Evolutionary conservation across 2,888 invertebrate species (phyloP).

Genomic region (Megalurothrips usitatus): DNA sequence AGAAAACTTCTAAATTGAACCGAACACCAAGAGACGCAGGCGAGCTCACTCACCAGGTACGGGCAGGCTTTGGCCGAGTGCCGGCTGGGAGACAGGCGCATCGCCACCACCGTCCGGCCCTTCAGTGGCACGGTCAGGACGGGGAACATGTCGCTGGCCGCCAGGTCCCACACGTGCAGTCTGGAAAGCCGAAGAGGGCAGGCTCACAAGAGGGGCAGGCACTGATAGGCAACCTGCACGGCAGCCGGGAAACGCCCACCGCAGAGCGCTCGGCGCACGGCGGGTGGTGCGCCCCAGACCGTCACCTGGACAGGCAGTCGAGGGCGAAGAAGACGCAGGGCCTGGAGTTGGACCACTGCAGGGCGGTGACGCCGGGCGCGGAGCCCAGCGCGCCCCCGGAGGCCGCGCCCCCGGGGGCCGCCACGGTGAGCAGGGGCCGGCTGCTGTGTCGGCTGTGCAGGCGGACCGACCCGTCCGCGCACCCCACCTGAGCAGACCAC

Average conservation of each 20-base stretch:
- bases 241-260: no score
- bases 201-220: no score
- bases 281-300: no score
- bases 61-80: neutral
- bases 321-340: slow-evolving; percentile 52
- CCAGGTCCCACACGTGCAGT: slow-evolving; percentile 54
- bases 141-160: slow-evolving; percentile 51
- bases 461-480: slow-evolving; percentile 50
- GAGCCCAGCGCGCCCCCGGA: slow-evolving; percentile 35
- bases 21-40: no score
- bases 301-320: slow-evolving; percentile 47
- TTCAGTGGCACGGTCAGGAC: slow-evolving; percentile 45
- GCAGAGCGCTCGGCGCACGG: no score
- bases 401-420: slow-evolving; percentile 35
- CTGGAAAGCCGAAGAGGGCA: slow-evolving; percentile 40
- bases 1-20: neutral
- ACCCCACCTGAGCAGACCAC: slow-evolving; percentile 45
- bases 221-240: no score
- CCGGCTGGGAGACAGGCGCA: slow-evolving; percentile 31
- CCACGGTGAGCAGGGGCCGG: slow-evolving; percentile 45
- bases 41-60: neutral
- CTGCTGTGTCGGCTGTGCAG: slow-evolving; percentile 49
- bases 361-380: slow-evolving; percentile 43
- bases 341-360: slow-evolving; percentile 54
- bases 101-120: slow-evolving; percentile 25